Percentiles rank a stretch among this genome's conserved stretches.
Conservation (phyloP, 2,888 invertebrate genomes). For the Buathra laborator region DNA sequence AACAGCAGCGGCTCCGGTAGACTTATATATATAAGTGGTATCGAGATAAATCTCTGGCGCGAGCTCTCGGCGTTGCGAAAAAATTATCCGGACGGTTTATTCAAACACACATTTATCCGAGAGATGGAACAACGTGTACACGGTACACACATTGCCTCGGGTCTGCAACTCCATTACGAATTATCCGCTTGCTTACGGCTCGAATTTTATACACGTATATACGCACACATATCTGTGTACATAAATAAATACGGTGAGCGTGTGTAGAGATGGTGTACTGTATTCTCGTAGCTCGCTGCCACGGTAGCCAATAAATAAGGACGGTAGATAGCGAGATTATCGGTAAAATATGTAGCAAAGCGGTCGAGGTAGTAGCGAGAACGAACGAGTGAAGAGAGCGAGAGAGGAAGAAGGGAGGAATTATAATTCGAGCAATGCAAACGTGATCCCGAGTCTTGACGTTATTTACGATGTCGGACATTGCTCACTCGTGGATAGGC, state of each 20-base stretch:
- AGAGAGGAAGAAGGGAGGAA: slow-evolving; percentile 29
- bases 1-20: slow-evolving; percentile 45
- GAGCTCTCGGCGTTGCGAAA: slow-evolving; percentile 53
- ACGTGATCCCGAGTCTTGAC: slow-evolving; percentile 33
- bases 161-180: slow-evolving; percentile 72
- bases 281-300: slow-evolving; percentile 54
- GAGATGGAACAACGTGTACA: slow-evolving; percentile 47
- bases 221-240: slow-evolving; percentile 37
- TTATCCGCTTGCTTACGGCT: slow-evolving; percentile 61
- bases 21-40: slow-evolving; percentile 55
- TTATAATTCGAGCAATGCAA: slow-evolving; percentile 55
- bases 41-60: slow-evolving; percentile 64
- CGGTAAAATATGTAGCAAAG: slow-evolving; percentile 73
- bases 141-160: slow-evolving; percentile 48
- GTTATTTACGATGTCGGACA: slow-evolving; percentile 61
- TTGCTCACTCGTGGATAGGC: slow-evolving; percentile 16
- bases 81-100: slow-evolving; percentile 60
- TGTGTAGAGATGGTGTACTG: slow-evolving; percentile 16
- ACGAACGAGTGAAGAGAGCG: slow-evolving; percentile 26
- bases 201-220: neutral
- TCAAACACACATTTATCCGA: slow-evolving; percentile 41
- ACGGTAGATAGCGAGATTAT: slow-evolving; percentile 72
- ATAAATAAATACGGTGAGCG: slow-evolving; percentile 54
- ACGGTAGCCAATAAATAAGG: slow-evolving; percentile 73
- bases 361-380: slow-evolving; percentile 47